Base-by-base conservation (phyloP, 2,888 invertebrate genomes). In the Sialis fuliginosa region DNA sequence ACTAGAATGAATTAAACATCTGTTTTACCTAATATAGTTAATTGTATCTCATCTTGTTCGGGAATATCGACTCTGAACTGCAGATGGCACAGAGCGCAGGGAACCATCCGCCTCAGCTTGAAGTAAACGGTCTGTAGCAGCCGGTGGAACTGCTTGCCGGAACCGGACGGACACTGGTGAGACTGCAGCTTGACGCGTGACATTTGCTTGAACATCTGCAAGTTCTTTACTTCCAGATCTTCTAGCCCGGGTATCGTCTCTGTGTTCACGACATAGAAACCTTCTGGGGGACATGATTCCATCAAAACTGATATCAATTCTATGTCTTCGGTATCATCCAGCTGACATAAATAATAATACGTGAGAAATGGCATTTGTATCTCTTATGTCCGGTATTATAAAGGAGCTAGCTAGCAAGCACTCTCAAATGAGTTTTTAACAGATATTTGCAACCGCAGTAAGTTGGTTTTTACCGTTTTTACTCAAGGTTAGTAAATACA, bases 151-250 rank as follows among this genome's bases (percentile, higher is more conserved):
- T 73, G 71, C 50, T 62, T 62, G 48, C 64, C 64, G 48, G 67
- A 60, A 51, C 62, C 60, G 8, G 66, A 65, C 1, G 69, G 64
- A 2, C 66, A 63, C 52, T 68, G 66, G 33, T 62, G 62, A 1
- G 66, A 57, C 6, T 72, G 69, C 37, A 79, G 67, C 58, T 79
- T 79, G 0, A 77, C 73, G 37, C 79, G 66, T 69, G 85, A 85
- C 13, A 91, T 77, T 61, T 91, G 89, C 0, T 87, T 79, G 58
- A 89, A 88, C 82, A 87, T 85, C 69, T 88, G 82, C 39, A 82
- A 64, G 61, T 80, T 81, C 54, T 74, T 70, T 7, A 77, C 72
- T 55, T 80, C 79, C 51, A 77, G 65, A 50, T 77, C 78, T 41
- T 75, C 72, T 50, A 81, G 65, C 1, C 85, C 87, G 2, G 85